A percentile compares a stretch with the other conserved stretches of the same genome.
These are phyloP conservation scores for Coleophora flavipennella DNA, from an alignment of 2,888 invertebrate genomes.

Conservation along the genomic window DNA sequence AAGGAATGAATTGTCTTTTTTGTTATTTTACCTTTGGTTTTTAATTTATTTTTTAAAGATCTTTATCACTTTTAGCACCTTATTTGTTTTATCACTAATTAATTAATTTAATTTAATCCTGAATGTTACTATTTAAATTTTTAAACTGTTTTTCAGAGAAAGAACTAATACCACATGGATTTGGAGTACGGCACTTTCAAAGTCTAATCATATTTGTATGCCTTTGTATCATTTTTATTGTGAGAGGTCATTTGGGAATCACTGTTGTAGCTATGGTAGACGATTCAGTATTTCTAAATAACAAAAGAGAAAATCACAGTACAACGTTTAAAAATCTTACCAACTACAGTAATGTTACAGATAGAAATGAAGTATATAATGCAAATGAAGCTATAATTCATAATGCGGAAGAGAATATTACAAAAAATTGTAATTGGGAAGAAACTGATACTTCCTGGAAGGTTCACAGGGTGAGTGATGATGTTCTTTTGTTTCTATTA, in stretches of 20 bases:
- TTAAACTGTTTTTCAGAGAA: conserved; percentile 27
- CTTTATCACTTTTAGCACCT: too few relatives aligned
- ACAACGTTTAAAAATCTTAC: background rate
- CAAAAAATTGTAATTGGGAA: background rate
- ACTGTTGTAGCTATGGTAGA: conserved; percentile 43
- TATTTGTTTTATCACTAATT: conserved; percentile 1
- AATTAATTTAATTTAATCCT: background rate
- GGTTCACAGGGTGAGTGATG: conserved; percentile 17
- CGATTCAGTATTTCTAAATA: conserved; percentile 5
- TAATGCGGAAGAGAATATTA: background rate
- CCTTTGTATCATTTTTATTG: conserved; percentile 23
- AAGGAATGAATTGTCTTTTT: too few relatives aligned
- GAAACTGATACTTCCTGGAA: conserved; percentile 12
- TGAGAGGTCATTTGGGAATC: conserved; percentile 41
- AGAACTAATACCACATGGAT: conserved; percentile 23
- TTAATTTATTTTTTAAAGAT: too few relatives aligned
- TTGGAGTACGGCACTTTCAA: conserved; percentile 39
- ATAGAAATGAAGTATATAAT: background rate
- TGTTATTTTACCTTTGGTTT: too few relatives aligned
- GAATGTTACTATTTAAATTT: background rate
- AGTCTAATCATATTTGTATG: conserved; percentile 25
- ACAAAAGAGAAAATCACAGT: background rate
- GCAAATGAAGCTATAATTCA: background rate
- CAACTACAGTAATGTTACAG: background rate
- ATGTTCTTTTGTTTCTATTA: too few relatives aligned